A percentile compares a stretch with the other conserved stretches of the same genome.
Conservation (phyloP, 2,113 vertebrate genomes). For the Ariopsis seemanni region DNA sequence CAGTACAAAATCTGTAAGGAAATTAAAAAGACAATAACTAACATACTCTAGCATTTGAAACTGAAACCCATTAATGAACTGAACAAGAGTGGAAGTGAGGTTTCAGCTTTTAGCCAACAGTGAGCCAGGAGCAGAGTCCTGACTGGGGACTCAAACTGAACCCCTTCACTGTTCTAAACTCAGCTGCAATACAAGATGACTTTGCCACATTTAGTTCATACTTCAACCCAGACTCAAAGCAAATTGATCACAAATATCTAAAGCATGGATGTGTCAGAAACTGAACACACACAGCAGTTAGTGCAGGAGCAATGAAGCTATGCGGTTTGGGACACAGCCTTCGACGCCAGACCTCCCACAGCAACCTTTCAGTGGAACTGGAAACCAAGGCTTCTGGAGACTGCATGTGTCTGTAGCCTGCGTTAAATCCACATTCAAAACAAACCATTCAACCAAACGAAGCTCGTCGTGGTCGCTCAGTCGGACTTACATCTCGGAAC, state of each 20-base stretch:
- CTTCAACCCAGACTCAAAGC: not conserved
- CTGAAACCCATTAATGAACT: not conserved
- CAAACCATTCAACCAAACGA: not conserved
- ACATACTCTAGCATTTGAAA: not conserved
- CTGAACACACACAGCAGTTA: not conserved
- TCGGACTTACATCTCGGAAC: slow-evolving; percentile 92
- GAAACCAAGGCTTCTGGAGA: not conserved
- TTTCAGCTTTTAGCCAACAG: not conserved
- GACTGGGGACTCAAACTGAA: not conserved
- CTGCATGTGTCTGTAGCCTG: not conserved
- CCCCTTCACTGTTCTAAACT: not conserved
- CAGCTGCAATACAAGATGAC: not conserved
- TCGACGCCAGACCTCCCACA: not conserved
- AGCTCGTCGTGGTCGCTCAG: not conserved
- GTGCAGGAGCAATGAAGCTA: not conserved
- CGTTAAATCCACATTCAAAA: not conserved
- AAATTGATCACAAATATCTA: too few relatives aligned
- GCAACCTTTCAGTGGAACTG: too few relatives aligned
- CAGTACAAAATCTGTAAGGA: not conserved
- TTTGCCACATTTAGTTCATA: not conserved
- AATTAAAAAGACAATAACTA: not conserved
- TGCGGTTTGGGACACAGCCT: slow-evolving; percentile 24
- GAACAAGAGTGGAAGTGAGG: not conserved
- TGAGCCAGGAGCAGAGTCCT: not conserved
- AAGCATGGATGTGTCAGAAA: not conserved